Base-by-base conservation (phyloP, 2,888 invertebrate species). In the Atethmia centrago region DNA sequence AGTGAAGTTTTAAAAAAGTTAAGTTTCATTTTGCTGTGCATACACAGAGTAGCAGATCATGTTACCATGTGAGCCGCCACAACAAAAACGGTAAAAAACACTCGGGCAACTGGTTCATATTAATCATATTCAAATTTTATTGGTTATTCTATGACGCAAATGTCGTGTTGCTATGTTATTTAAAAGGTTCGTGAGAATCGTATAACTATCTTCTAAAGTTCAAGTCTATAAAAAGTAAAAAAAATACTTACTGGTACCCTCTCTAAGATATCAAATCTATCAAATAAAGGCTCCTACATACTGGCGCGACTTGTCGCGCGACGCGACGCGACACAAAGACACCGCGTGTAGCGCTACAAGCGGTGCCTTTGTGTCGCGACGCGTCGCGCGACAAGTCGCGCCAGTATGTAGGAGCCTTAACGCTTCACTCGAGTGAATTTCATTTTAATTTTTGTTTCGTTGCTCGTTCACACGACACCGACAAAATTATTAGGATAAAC, bases 61-160 rank as follows among this genome's bases (percentile, higher is more conserved):
- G 25, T 40, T 21, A 45, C 14, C 12, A 12, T 28, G 12, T 10
- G 19, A 47, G 70, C 9, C 47, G 40, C 28, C 10, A 55, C 40
- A 55, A 74, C 74, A 49, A 4, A 40, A 31, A 74, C 47, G 74
- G 47, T 73, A 64, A 31, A 73, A n/a, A 74, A 40, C 1, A 40
- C n/a, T 55, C 19, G 14, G 1, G 14, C 8, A 42, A 42, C 74
- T 47, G 5, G 64, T 64, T 28, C 16, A 4, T 40, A 19, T 12
- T 40, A 42, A 56, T 65, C 14, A 28, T 65, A 65, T 65, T 56
- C 19, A 74, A 74, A 42, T 47, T 8, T 28, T 45, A 51, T 56
- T 28, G 28, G 21, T 73, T 14, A 12, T 51, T 51, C n/a, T 70
- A 56, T 49, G 45, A 36, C 62, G n/a, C 28, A 31, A 31, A 28